Conservation (phyloP, 2,113 vertebrate genomes). For the Syrmaticus mikado region DNA sequence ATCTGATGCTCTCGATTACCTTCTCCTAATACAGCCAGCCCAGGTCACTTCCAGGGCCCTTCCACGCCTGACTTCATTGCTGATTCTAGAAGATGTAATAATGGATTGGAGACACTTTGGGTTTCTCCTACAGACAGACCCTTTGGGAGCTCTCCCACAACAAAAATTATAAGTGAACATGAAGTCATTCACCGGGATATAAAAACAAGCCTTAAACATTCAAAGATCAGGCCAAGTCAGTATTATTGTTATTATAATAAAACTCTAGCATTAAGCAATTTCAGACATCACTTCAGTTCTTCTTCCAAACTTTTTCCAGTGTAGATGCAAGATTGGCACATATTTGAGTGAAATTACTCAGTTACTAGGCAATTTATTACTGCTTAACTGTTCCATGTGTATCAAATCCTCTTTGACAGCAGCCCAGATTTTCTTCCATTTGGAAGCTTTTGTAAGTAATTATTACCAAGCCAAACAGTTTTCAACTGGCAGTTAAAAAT, state of each 20-base stretch:
- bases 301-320: slow-evolving; percentile 46
- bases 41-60: neutral
- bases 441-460: slow-evolving; percentile 48
- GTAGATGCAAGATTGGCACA: slow-evolving; percentile 51
- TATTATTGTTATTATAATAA: slow-evolving; percentile 60
- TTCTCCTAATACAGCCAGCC: neutral
- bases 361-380: slow-evolving; percentile 59
- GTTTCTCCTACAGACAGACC: slow-evolving; percentile 3
- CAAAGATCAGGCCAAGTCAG: slow-evolving; percentile 51
- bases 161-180: slow-evolving; percentile 52
- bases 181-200: slow-evolving; percentile 55
- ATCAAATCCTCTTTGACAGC: slow-evolving; percentile 52
- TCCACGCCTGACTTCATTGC: neutral
- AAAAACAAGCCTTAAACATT: slow-evolving; percentile 44
- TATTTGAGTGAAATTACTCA: slow-evolving; percentile 49
- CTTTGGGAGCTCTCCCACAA: slow-evolving; percentile 41
- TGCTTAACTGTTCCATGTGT: slow-evolving; percentile 64
- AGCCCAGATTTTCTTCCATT: slow-evolving; percentile 36
- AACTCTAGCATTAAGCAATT: slow-evolving; percentile 63
- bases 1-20: neutral
- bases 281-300: slow-evolving; percentile 42
- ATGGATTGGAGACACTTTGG: slow-evolving; percentile 25
- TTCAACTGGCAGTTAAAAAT: slow-evolving; percentile 19
- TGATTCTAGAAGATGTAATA: slow-evolving; percentile 37
- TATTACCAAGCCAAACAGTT: slow-evolving; percentile 34